A percentile compares a stretch with the other conserved stretches of the same genome.
These are phyloP conservation scores for Oncorhynchus mykiss DNA, from an alignment of 2,113 vertebrate genomes.

Conservation along the genomic window DNA sequence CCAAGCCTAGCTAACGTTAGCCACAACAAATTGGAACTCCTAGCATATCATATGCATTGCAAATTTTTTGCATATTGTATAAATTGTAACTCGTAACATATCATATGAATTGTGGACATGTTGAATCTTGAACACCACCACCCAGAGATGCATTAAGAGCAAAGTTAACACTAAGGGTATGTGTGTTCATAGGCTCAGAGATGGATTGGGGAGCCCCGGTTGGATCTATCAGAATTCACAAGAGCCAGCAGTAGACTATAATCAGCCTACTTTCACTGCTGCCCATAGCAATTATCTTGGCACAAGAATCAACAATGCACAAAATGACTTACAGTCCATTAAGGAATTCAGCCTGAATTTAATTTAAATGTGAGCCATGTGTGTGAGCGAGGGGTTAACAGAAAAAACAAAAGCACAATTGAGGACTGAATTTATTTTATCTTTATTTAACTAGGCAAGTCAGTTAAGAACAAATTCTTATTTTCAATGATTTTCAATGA, in stretches of 20 bases:
- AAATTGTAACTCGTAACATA: too few species aligned
- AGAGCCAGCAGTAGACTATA: conserved; percentile 83
- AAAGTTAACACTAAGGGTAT: conserved; percentile 78
- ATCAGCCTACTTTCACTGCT: conserved; percentile 86
- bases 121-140: neutral
- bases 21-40: too few species aligned
- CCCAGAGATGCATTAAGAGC: conserved; percentile 15
- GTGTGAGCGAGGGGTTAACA: neutral
- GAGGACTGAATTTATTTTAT: conserved; percentile 2
- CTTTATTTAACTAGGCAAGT: too few species aligned
- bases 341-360: conserved; percentile 47
- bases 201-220: conserved; percentile 82
- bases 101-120: too few species aligned
- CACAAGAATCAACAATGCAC: conserved; percentile 95
- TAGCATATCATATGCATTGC: too few species aligned
- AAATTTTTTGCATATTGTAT: too few species aligned
- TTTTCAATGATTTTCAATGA: too few species aligned
- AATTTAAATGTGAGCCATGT: conserved; percentile 43
- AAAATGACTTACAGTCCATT: conserved; percentile 79
- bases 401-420: conserved; percentile 12
- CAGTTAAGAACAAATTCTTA: too few species aligned
- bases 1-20: too few species aligned
- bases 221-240: conserved; percentile 86
- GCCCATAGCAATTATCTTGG: conserved; percentile 89
- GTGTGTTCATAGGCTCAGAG: conserved; percentile 72